Evolutionary conservation across 2,797 vertebrate genomes (phyloP).

Genomic region (Okamejei kenojei): DNA sequence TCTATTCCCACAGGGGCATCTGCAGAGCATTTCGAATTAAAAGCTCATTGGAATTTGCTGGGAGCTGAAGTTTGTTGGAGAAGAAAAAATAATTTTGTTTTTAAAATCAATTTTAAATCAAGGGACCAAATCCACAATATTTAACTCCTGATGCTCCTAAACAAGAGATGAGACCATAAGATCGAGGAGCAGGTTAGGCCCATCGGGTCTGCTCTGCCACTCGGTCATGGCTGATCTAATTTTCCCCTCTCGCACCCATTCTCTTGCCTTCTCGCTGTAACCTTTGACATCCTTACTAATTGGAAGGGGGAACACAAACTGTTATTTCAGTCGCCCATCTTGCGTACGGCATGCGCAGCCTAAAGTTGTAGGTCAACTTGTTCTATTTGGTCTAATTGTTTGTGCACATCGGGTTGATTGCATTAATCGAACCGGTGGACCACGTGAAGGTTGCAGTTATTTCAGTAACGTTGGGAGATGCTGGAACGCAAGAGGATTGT

Average conservation of each 20-base stretch:
- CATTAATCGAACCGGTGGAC: too few species aligned
- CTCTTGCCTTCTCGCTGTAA: too few species aligned
- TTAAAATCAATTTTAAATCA: neutral
- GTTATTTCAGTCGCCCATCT: neutral
- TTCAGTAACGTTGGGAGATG: neutral
- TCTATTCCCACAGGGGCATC: neutral
- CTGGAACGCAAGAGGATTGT: neutral
- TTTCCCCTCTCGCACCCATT: too few species aligned
- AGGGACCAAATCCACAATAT: neutral
- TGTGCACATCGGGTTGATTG: too few species aligned
- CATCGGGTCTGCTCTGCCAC: too few species aligned
- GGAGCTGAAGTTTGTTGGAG: neutral
- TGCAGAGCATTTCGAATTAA: slow-evolving; percentile 5
- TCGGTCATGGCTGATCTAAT: too few species aligned
- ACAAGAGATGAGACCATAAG: neutral
- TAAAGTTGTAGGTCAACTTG: too few species aligned
- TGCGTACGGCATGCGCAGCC: too few species aligned
- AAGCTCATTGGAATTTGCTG: neutral
- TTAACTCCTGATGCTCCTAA: neutral
- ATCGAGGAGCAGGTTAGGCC: too few species aligned
- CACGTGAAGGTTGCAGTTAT: too few species aligned
- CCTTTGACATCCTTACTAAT: neutral
- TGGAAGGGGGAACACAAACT: neutral
- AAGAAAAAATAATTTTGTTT: neutral
- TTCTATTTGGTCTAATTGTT: too few species aligned